phyloP scores from a whole-genome alignment of 2,113 vertebrate species.

The Apus apus region DNA sequence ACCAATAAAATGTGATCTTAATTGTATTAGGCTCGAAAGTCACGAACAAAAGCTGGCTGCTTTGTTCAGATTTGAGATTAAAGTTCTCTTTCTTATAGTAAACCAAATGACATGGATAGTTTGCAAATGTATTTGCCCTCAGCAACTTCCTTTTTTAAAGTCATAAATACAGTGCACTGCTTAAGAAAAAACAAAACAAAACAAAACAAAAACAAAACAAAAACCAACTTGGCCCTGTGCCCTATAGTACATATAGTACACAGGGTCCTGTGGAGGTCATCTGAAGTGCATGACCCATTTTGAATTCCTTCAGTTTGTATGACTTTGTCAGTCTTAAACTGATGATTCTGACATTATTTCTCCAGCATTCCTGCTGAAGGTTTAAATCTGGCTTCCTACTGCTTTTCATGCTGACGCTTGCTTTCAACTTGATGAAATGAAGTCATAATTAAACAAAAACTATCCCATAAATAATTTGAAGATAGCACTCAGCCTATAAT shows the following conservation, averaged over 20 bases:
- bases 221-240: background rate
- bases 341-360: background rate
- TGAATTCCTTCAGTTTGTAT: background rate
- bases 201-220: background rate
- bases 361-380: background rate
- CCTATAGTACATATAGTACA: background rate
- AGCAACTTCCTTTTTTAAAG: slow-evolving; percentile 7
- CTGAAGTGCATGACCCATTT: background rate
- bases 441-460: slow-evolving; percentile 1
- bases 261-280: background rate
- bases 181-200: background rate
- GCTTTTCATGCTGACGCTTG: background rate
- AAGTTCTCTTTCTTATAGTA: background rate
- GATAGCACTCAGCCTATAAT: background rate
- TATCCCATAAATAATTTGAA: background rate
- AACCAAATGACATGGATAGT: background rate
- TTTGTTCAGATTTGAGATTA: background rate
- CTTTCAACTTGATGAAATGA: slow-evolving; percentile 16
- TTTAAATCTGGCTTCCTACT: background rate
- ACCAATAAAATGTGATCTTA: background rate
- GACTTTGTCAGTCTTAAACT: background rate
- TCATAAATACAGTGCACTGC: background rate
- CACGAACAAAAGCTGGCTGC: background rate
- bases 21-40: background rate
- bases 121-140: background rate